These are phyloP conservation scores for Corythaeola cristata DNA, from an alignment of 2,113 vertebrate species.

Conservation along the genomic window DNA sequence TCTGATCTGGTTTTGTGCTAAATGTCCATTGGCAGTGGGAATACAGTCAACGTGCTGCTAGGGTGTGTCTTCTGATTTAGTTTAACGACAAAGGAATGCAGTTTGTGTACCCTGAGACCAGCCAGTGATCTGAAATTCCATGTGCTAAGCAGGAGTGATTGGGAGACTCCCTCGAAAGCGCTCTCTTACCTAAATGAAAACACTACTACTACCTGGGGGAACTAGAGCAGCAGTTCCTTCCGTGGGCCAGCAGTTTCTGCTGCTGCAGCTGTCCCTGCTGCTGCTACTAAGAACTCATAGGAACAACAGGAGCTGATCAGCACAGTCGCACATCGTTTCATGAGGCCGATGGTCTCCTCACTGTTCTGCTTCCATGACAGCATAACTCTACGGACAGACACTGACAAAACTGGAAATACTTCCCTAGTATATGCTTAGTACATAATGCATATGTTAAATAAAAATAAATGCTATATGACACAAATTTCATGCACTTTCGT, in stretches of 20 bases:
- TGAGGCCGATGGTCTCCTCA: neutral
- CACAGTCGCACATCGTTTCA: neutral
- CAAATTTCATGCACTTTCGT: neutral
- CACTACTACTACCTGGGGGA: rapidly evolving
- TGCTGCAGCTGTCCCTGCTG: neutral
- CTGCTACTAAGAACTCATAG: neutral
- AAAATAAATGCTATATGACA: neutral
- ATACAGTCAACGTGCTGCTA: neutral
- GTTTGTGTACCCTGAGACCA: neutral
- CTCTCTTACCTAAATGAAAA: neutral
- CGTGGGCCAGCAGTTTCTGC: neutral
- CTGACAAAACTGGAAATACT: neutral
- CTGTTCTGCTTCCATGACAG: neutral
- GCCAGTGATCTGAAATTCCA: neutral
- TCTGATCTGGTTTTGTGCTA: neutral
- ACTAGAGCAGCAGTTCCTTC: neutral
- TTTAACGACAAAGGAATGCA: neutral
- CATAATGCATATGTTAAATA: neutral
- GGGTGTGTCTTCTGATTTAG: neutral
- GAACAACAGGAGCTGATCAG: neutral
- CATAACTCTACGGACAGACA: neutral
- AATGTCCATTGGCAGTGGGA: neutral
- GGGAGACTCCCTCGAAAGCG: neutral
- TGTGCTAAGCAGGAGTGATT: neutral
- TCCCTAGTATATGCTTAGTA: neutral